Evolutionary conservation across 2,113 vertebrate genomes (phyloP), one percentile per base, ranked within the genome.

Genomic region (Nycticryphes semicollaris): DNA sequence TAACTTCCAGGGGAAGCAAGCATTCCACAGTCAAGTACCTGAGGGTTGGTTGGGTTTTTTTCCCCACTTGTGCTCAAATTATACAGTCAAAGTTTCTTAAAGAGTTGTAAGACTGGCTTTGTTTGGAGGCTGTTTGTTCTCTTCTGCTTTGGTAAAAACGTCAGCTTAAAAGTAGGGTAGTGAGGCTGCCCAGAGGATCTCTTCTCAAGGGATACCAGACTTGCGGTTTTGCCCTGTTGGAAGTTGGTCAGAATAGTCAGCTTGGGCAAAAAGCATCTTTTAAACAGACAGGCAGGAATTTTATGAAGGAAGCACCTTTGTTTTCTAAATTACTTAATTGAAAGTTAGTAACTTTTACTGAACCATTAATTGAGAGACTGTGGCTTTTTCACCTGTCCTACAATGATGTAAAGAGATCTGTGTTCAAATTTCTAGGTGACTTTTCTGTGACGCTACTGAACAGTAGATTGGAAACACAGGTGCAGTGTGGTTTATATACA

Each of bases 91-190:
- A 63, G 47, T 68, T 63, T 80, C 35, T 43, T 22, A 57, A 57
- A 51, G 45, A 47, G 4, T 74, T 77, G 50, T n/a, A 80, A 53
- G 10, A 30, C 24, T 48, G 51, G 5, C 28, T 95, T 84, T 93
- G 47, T 78, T 82, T 84, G 28, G 37, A 94, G 23, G 33, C 22
- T 77, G 39, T 43, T 73, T 66, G 17, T 33, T 78, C 33, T 78
- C n/a, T 11, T 33, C 54, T 1, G 1, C 27, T 72, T 45, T 37
- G 39, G 39, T 72, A 35, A 45, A 77, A 88, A 22, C 0, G 0
- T 37, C 39, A 67, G 10, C 12, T 77, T 93, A 25, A 70, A 89
- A 93, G 35, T 17, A 83, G 21, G 37, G 28, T 64, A 81, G 20
- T 45, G 18, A 37, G 15, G n/a, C 60, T 80, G 53, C 76, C n/a